Evolutionary conservation across 2,888 invertebrate genomes (phyloP).

Genomic region (Junonia oenone): DNA sequence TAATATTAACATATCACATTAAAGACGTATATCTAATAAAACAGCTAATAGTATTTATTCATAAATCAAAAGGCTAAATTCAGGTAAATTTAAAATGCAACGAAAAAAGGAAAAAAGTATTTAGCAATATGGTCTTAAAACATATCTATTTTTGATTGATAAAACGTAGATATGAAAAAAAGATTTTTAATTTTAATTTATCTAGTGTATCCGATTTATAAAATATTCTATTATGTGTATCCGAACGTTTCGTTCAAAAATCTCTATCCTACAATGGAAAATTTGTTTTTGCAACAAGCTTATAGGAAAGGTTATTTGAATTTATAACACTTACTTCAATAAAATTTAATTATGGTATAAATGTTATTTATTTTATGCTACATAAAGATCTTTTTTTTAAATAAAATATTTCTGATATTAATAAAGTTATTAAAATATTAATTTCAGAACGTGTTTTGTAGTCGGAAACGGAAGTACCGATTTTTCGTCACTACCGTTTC

Average conservation of each 20-base stretch:
- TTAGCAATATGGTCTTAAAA: too few relatives aligned
- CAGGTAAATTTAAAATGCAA: too few relatives aligned
- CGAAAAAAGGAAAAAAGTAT: too few relatives aligned
- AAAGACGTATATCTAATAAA: too few relatives aligned
- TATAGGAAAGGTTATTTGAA: background rate
- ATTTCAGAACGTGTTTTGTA: slow-evolving; percentile 27
- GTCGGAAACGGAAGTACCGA: slow-evolving; percentile 30
- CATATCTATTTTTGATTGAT: too few relatives aligned
- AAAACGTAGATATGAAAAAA: too few relatives aligned
- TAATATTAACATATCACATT: too few relatives aligned
- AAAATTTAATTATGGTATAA: background rate
- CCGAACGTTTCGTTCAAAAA: background rate
- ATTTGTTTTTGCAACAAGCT: background rate
- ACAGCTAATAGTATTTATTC: too few relatives aligned
- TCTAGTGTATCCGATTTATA: background rate
- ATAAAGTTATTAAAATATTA: background rate
- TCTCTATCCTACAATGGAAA: background rate
- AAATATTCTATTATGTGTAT: background rate
- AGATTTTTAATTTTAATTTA: background rate
- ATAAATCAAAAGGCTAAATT: too few relatives aligned
- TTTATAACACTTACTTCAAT: background rate
- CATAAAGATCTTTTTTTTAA: background rate
- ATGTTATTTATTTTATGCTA: background rate
- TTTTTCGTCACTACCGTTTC: slow-evolving; percentile 35
- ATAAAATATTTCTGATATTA: background rate